Evolutionary conservation across 2,113 vertebrate species (phyloP).

Genomic region (Microtus montanus): DNA sequence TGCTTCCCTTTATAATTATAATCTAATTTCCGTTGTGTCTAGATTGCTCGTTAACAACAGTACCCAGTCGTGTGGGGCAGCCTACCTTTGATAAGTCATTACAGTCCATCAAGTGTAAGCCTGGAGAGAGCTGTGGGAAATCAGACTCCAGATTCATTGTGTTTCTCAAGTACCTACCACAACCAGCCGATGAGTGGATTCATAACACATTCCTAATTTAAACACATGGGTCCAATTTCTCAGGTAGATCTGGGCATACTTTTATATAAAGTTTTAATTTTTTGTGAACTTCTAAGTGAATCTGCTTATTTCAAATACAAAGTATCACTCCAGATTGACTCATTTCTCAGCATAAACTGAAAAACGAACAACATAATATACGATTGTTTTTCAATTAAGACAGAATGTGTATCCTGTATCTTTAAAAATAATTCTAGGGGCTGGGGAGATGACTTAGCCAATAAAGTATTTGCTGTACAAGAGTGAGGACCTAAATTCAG

Average conservation of each 20-base stretch:
- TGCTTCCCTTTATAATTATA: not conserved
- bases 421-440: not conserved
- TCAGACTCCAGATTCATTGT: not conserved
- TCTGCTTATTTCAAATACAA: not conserved
- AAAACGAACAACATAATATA: not conserved
- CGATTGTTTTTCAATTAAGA: not conserved
- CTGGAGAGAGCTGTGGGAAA: not conserved
- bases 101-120: not conserved
- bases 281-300: not conserved
- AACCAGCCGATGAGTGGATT: not conserved
- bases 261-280: not conserved
- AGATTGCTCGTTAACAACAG: not conserved
- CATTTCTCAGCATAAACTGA: conserved; percentile 1
- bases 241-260: not conserved
- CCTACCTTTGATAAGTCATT: not conserved
- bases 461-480: not conserved
- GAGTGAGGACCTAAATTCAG: not conserved
- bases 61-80: not conserved
- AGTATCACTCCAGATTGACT: not conserved
- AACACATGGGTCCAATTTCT: not conserved
- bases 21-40: not conserved
- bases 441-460: not conserved
- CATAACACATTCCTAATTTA: not conserved
- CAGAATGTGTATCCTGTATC: not conserved
- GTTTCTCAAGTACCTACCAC: not conserved